Base-by-base conservation (phyloP, 2,888 invertebrate genomes). In the Thyatira batis region DNA sequence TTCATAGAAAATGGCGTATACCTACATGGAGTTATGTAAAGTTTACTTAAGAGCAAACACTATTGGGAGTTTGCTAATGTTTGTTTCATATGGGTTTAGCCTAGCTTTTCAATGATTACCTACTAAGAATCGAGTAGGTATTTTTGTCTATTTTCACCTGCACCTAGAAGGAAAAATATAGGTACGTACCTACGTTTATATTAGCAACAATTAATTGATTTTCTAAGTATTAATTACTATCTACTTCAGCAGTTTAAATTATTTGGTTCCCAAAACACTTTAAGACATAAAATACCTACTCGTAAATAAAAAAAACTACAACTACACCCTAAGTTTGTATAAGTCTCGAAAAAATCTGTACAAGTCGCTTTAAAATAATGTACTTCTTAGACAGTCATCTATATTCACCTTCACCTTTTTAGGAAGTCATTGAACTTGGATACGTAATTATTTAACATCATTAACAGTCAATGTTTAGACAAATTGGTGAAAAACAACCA, bases 341-440 rank as follows among this genome's bases (percentile, higher is more conserved):
- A 4, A 23, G 6, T 23, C 6, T 23, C 23, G 23, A 23, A n/a
- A n/a, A n/a, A n/a, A n/a, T n/a, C n/a, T n/a, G n/a, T n/a, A 13
- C 3, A 43, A 8, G 17, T 17, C 13, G 8, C 17, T 33, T 4
- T 6, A 23, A 4, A 23, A 21, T 21, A n/a, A 11, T 4, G 20
- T 6, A 10, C 5, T 13, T n/a, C 3, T n/a, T n/a, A 21, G n/a
- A 23, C 45, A 11, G 9, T 13, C 11, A 21, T 23, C 23, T 21
- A 17, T 45, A 11, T 21, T 45, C 45, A 23, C 45, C 45, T 45
- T 45, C 13, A 45, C 23, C 45, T 45, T 45, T 45, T 45, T n/a
- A 45, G 13, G n/a, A 13, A 45, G 45, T 45, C 45, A 45, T n/a
- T 45, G 45, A 45, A 45, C 45, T 45, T 45, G 45, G 5, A 21